A percentile compares a stretch with the other conserved stretches of the same genome.
Conservation (phyloP, 23 tunicate genomes). For the Trididemnum nubilum region DNA sequence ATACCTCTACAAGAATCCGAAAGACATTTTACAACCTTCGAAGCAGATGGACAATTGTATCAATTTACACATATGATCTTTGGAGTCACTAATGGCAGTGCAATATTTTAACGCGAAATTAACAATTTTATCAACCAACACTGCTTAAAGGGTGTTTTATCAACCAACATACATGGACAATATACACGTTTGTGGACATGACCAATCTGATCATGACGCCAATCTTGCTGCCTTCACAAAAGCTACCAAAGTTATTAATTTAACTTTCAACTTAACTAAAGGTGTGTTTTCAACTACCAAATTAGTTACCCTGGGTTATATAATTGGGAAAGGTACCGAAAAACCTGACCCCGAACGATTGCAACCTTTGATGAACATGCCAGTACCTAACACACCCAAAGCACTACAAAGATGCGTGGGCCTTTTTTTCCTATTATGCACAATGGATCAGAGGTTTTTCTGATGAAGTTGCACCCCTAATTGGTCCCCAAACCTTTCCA, state of each 20-base stretch:
- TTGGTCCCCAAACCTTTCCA: background rate
- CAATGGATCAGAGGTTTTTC: conserved; percentile 12
- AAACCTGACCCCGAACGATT: conserved; percentile 2
- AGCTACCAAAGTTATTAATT: background rate
- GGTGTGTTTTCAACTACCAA: background rate
- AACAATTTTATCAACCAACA: background rate
- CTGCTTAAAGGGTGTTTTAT: background rate
- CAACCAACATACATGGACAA: background rate
- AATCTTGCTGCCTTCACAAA: background rate
- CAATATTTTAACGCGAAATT: background rate
- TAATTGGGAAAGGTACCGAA: background rate
- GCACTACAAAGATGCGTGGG: background rate
- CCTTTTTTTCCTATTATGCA: background rate
- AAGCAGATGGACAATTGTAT: background rate
- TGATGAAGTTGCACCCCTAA: background rate
- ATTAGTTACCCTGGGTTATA: background rate
- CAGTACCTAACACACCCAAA: background rate
- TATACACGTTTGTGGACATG: background rate
- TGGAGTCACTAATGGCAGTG: background rate
- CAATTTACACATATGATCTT: background rate
- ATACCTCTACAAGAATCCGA: background rate
- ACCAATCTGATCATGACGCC: background rate
- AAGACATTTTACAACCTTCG: background rate
- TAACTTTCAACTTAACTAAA: background rate
- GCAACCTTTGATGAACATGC: background rate